Conservation (phyloP, 1,140 invertebrate species). For the Wiebesia pumilae region DNA sequence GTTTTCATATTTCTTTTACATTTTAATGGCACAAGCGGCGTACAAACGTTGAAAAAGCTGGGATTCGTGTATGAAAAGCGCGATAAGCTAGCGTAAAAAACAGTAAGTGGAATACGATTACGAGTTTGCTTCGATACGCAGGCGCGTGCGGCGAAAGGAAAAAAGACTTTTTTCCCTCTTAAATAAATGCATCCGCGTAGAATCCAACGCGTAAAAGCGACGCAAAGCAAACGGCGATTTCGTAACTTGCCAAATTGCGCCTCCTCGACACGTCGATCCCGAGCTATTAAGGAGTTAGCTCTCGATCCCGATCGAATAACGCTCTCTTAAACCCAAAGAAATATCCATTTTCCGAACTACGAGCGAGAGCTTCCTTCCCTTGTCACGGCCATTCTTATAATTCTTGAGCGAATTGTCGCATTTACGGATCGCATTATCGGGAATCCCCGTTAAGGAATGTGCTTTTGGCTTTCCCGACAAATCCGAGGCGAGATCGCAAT, state of each 20-base stretch:
- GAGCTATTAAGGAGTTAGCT: not conserved
- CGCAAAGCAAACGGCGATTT: not conserved
- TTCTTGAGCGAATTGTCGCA: not conserved
- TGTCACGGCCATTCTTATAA: not conserved
- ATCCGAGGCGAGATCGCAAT: not conserved
- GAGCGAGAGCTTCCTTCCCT: not conserved
- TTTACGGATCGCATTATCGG: not conserved
- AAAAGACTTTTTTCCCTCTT: not conserved
- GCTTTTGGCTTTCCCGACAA: not conserved
- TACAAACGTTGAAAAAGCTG: not conserved
- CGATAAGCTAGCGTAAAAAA: not conserved
- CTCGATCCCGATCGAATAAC: not conserved
- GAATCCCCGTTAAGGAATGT: not conserved
- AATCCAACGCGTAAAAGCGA: not conserved
- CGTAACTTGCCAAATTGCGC: not conserved
- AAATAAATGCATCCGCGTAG: not conserved
- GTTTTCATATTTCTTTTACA: not conserved
- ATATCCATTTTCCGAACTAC: not conserved
- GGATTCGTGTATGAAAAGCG: not conserved
- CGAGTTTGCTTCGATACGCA: not conserved
- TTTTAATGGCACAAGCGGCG: not conserved
- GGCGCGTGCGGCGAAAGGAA: too few species aligned
- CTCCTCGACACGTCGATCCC: not conserved
- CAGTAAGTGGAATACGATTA: not conserved
- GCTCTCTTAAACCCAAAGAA: not conserved